Base-by-base conservation (phyloP, 2,888 invertebrate species). In the Himalopsyche tibetana region DNA sequence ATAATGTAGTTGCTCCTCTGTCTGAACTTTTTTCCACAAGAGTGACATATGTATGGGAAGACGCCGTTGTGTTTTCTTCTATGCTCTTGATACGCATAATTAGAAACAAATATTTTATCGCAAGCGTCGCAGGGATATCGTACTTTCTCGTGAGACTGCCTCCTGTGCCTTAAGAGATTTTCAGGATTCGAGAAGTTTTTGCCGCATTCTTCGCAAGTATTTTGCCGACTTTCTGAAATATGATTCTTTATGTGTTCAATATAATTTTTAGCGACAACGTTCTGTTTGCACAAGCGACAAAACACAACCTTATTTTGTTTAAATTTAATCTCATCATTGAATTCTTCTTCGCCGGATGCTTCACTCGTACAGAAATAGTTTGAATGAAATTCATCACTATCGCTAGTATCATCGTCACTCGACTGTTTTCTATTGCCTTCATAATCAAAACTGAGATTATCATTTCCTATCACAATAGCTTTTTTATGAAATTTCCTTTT, bases 201-300 rank as follows among this genome's bases (percentile, higher is more conserved):
- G 0, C 94, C 94, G 90, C 94, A 94, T 19, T 91, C 87, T 88
- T 92, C 91, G 89, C 95, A 95, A 89, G 92, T 91, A 90, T 92
- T 92, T 0, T 92, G 90, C 74, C 91, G 90, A 85, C 91, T 92
- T 40, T 91, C 91, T 1, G 90, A 90, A 19, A 69, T 4, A 89
- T 94, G 94, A 9, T 91, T 89, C 2, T 93, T 91, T 86, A 90
- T 89, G 89, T 94, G 95, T 0, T 94, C 91, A 74, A 91, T 89
- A 90, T 94, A 92, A 8, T 91, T 91, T 8, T 90, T 90, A 5
- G 89, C 86, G 4, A 90, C 85, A 15, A 92, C 89, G 63, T 85
- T 89, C 85, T 92, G 91, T n/a, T 90, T 88, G 89, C 94, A 94
- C 12, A 90, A 88, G 51, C 90, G 90, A 88, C 94, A 94, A 87